A percentile compares a stretch with the other conserved stretches of the same genome.
Evolutionary conservation across 2,113 vertebrate species (phyloP).

Genomic region (Alexandromys fortis): DNA sequence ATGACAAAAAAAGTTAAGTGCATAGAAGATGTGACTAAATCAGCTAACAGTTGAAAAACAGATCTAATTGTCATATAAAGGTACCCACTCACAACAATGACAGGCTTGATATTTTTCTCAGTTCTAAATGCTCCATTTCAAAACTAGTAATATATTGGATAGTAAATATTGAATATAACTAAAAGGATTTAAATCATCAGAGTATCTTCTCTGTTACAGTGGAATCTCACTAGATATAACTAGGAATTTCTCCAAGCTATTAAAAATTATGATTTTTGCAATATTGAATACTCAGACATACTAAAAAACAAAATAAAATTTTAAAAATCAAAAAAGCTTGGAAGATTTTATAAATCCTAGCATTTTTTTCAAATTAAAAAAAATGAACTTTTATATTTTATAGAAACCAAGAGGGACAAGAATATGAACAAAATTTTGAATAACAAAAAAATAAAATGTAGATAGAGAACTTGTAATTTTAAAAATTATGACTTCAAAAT

Average conservation of each 20-base stretch:
- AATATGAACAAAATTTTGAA: background rate
- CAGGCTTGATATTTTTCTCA: background rate
- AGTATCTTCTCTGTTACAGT: background rate
- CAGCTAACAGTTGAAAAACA: background rate
- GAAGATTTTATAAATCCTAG: background rate
- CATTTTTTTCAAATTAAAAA: background rate
- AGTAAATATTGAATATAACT: background rate
- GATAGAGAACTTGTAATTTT: background rate
- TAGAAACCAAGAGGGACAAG: background rate
- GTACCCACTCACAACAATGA: background rate
- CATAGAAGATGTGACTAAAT: background rate
- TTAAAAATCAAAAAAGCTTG: background rate
- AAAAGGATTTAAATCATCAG: background rate
- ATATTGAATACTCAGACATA: background rate
- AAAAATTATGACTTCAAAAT: background rate
- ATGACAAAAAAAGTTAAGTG: background rate
- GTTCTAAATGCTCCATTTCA: background rate
- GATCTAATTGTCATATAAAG: background rate
- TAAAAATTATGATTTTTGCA: conserved; percentile 22
- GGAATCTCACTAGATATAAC: background rate
- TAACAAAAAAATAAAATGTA: conserved; percentile 6
- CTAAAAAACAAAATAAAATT: conserved; percentile 27
- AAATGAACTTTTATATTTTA: background rate
- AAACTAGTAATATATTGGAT: background rate
- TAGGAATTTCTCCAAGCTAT: background rate